Evolutionary conservation across 2,113 vertebrate species (phyloP).

Genomic region (Pteronura brasiliensis): DNA sequence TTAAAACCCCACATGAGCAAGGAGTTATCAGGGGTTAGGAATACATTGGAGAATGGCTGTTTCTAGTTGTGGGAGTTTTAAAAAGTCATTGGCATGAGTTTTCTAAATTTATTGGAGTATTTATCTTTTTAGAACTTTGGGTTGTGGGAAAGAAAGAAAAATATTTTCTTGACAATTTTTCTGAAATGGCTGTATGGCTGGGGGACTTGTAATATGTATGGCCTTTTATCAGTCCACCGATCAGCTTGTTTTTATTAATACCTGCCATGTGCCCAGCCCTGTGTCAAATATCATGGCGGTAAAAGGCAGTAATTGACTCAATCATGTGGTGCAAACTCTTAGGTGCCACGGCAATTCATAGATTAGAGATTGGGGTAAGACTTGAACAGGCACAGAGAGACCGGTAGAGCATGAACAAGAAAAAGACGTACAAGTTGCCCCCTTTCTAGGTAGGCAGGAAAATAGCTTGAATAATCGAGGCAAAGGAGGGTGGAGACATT

Average conservation of each 20-base stretch:
- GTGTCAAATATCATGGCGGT: neutral
- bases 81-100: slow-evolving; percentile 11
- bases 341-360: neutral
- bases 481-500: neutral
- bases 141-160: slow-evolving; percentile 2
- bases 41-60: neutral
- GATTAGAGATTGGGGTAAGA: neutral
- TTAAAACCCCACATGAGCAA: slow-evolving; percentile 38
- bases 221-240: slow-evolving; percentile 30
- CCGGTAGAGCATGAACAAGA: neutral
- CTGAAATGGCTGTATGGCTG: slow-evolving; percentile 18
- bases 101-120: slow-evolving; percentile 48
- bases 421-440: neutral
- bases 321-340: neutral
- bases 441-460: neutral
- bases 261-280: neutral
- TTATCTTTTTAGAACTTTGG: slow-evolving; percentile 56
- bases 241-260: slow-evolving; percentile 13
- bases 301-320: neutral
- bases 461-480: neutral
- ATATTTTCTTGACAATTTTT: slow-evolving; percentile 35
- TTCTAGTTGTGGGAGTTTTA: slow-evolving; percentile 49
- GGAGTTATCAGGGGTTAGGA: slow-evolving; percentile 19
- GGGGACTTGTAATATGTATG: neutral
- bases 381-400: neutral